Conservation (phyloP, 2,113 vertebrate species). For the Phyllostomus hastatus region DNA sequence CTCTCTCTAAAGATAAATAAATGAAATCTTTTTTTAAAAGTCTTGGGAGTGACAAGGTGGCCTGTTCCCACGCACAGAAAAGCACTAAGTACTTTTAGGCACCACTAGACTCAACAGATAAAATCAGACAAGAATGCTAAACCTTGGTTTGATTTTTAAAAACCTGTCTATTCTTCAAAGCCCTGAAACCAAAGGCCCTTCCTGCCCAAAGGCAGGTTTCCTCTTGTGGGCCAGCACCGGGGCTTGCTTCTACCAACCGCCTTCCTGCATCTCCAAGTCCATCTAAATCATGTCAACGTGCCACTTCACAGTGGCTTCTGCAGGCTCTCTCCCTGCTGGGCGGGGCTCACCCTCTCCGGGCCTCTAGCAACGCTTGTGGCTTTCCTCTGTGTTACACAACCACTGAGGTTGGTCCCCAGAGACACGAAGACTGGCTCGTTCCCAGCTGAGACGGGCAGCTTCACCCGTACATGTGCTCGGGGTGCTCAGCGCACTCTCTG, state of each 20-base stretch:
- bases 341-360: not conserved
- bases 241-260: not conserved
- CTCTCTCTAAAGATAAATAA: no score
- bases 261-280: not conserved
- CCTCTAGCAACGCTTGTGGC: not conserved
- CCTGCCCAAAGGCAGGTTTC: not conserved
- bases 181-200: not conserved
- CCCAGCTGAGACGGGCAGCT: fast-evolving
- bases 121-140: not conserved
- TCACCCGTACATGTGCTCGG: not conserved
- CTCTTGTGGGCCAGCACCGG: not conserved
- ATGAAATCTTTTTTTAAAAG: no score
- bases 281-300: not conserved
- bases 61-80: not conserved
- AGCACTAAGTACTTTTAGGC: not conserved
- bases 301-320: not conserved
- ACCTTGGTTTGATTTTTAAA: not conserved
- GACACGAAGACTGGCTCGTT: not conserved
- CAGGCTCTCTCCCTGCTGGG: not conserved
- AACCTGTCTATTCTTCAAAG: not conserved
- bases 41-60: not conserved
- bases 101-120: not conserved
- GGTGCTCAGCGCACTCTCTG: not conserved
- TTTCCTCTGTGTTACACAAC: not conserved
- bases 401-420: not conserved